phyloP scores from a whole-genome alignment of 2,113 vertebrate genomes.

The Nyctereutes procyonoides region DNA sequence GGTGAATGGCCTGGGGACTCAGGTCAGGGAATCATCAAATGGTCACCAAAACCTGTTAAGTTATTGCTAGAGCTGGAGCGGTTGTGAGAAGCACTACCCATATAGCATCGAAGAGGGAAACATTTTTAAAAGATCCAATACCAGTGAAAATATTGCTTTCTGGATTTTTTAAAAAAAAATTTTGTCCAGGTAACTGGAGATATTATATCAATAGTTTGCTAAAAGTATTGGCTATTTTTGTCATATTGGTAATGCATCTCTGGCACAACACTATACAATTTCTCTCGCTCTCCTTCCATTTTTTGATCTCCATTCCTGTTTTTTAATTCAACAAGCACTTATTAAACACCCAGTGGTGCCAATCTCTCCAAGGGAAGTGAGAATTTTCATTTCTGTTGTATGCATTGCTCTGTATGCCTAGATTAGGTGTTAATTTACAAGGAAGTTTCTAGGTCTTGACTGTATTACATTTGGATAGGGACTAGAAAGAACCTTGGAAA shows the following conservation, averaged over 20 bases:
- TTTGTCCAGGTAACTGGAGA: constrained; percentile 4
- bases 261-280: not conserved
- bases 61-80: not conserved
- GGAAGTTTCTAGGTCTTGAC: not conserved
- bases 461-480: not conserved
- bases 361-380: not conserved
- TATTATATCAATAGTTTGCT: not conserved
- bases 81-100: not conserved
- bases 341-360: not conserved
- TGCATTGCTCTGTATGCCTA: not conserved
- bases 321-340: not conserved
- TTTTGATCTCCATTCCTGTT: not conserved
- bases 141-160: not conserved
- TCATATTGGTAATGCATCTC: not conserved
- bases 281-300: too few relatives aligned
- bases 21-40: not conserved
- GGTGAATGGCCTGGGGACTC: constrained; percentile 5
- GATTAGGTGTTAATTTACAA: not conserved
- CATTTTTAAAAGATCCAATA: not conserved
- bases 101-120: not conserved
- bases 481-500: not conserved
- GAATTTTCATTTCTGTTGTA: not conserved
- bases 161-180: not conserved
- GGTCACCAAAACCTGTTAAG: not conserved
- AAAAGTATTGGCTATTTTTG: not conserved